A percentile compares a stretch with the other conserved stretches of the same genome.
These are phyloP conservation scores for Indicator indicator DNA, from an alignment of 2,113 vertebrate genomes.

Conservation along the genomic window DNA sequence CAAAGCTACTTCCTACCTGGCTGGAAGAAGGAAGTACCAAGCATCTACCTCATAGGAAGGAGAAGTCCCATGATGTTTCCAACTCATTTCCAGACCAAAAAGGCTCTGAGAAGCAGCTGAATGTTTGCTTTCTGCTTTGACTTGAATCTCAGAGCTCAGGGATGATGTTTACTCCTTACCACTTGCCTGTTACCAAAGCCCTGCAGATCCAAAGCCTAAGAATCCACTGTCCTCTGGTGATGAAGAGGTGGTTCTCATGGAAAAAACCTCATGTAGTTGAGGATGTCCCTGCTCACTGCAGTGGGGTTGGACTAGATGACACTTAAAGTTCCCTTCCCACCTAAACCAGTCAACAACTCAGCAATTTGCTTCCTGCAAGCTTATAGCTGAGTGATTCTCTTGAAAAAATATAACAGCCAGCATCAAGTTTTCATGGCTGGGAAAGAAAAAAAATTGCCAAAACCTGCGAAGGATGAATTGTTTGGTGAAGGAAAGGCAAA, in stretches of 20 bases:
- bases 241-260: neutral
- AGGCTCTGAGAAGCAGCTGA: slow-evolving; percentile 58
- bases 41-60: neutral
- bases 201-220: neutral
- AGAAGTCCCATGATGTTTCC: neutral
- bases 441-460: neutral
- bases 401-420: neutral
- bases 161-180: slow-evolving; percentile 47
- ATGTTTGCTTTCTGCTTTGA: slow-evolving; percentile 31
- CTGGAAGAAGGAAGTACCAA: slow-evolving; percentile 13
- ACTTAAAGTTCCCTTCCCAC: too few relatives aligned
- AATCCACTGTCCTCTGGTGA: neutral
- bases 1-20: neutral
- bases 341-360: too few relatives aligned
- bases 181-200: slow-evolving; percentile 36
- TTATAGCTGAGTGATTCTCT: neutral
- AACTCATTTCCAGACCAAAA: slow-evolving; percentile 60
- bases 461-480: neutral
- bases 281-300: too few relatives aligned
- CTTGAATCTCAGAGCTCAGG: slow-evolving; percentile 44
- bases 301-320: too few relatives aligned
- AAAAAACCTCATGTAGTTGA: neutral
- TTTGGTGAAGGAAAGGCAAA: neutral
- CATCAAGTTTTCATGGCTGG: neutral
- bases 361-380: neutral